Evolutionary conservation across 2,113 vertebrate genomes (phyloP).

Genomic region (Catharus bicknelli): DNA sequence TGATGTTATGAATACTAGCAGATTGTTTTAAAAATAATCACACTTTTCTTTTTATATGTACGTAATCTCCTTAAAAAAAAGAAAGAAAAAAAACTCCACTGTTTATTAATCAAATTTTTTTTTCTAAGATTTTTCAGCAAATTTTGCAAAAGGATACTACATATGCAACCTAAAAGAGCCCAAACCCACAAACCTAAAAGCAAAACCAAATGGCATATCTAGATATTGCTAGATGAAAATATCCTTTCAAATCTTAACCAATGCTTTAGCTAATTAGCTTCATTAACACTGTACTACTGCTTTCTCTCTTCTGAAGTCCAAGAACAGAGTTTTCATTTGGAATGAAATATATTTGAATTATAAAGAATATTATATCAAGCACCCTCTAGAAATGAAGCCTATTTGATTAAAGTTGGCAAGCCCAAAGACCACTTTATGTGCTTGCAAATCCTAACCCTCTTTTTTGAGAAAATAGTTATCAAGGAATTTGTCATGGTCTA

Average conservation of each 20-base stretch:
- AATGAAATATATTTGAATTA: slow-evolving; percentile 26
- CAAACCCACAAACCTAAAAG: background rate
- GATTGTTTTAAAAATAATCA: background rate
- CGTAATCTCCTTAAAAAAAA: background rate
- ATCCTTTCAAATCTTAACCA: background rate
- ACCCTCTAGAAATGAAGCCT: background rate
- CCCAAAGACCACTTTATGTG: background rate
- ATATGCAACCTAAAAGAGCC: background rate
- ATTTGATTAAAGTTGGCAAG: background rate
- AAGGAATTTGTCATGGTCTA: background rate
- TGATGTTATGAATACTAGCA: background rate
- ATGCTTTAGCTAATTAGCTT: background rate
- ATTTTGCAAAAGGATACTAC: background rate
- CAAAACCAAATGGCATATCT: background rate
- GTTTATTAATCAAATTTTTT: background rate
- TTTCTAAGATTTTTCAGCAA: background rate
- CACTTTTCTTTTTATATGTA: background rate
- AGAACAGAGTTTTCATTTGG: background rate
- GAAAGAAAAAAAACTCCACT: background rate
- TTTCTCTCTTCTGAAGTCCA: slow-evolving; percentile 6
- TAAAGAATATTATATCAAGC: background rate
- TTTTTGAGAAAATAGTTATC: background rate
- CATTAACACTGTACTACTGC: background rate
- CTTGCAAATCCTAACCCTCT: background rate
- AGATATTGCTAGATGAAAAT: background rate